A percentile compares a stretch with the other conserved stretches of the same genome.
Conservation (phyloP, 2,113 vertebrate genomes). For the Microtus ochrogaster region DNA sequence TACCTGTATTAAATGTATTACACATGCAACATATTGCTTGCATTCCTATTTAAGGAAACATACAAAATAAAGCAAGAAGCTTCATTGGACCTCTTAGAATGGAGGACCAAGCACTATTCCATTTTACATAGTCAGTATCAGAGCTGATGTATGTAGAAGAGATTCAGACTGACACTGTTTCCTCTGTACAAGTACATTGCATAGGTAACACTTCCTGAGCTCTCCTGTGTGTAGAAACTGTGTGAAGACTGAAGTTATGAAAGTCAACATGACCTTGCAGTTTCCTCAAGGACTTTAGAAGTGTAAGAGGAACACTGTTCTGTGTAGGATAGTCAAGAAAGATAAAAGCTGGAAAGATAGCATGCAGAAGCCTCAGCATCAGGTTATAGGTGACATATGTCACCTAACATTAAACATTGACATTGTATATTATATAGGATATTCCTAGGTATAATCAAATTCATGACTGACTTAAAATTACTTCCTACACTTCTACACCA, state of each 20-base stretch:
- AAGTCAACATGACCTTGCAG: background rate
- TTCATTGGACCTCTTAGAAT: background rate
- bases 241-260: background rate
- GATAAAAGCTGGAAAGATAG: background rate
- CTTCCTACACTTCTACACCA: too few relatives aligned
- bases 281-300: background rate
- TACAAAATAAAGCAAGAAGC: background rate
- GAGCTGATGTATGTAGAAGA: fast-evolving
- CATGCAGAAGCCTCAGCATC: background rate
- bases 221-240: fast-evolving
- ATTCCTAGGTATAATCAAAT: background rate
- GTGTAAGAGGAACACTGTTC: background rate
- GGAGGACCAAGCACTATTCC: fast-evolving
- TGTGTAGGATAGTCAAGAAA: background rate
- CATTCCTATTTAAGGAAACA: background rate
- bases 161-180: background rate
- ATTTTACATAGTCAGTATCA: background rate
- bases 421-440: background rate
- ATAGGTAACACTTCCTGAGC: background rate
- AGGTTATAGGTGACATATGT: too few relatives aligned
- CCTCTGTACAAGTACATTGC: background rate
- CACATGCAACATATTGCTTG: fast-evolving
- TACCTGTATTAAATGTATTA: background rate
- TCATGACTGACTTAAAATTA: too few relatives aligned
- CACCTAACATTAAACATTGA: background rate